A percentile compares a stretch with the other conserved stretches of the same genome.
Conservation (phyloP, 2,113 vertebrate genomes). For the Porphyrio hochstetteri region DNA sequence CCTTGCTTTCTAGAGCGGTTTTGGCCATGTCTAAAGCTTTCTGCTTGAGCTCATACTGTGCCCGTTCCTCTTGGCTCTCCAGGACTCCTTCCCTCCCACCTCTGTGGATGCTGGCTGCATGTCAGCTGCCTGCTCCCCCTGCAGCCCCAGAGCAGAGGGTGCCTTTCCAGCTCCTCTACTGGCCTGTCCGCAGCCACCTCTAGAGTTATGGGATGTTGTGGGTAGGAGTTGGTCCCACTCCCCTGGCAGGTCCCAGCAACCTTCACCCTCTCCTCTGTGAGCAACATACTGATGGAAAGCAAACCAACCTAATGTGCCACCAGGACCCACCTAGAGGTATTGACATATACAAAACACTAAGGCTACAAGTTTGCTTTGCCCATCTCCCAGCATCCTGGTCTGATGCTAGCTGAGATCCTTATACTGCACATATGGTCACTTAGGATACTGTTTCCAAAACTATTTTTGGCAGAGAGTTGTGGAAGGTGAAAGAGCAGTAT, state of each 20-base stretch:
- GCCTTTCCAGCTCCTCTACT: neutral
- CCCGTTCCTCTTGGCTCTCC: neutral
- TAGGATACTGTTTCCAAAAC: neutral
- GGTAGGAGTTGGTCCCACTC: neutral
- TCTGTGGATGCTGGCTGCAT: neutral
- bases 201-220: neutral
- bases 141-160: neutral
- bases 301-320: neutral
- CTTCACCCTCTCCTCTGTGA: neutral
- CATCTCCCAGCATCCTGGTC: neutral
- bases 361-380: neutral
- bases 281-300: neutral
- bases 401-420: neutral
- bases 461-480: neutral
- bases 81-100: neutral
- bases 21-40: neutral
- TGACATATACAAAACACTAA: neutral
- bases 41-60: neutral
- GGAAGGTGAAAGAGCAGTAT: neutral
- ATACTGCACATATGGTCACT: neutral
- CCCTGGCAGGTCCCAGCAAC: neutral
- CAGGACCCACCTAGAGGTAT: accelerated
- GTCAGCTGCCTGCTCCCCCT: neutral
- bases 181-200: neutral
- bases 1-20: neutral